A percentile compares a stretch with the other conserved stretches of the same genome.
Evolutionary conservation across 1,140 invertebrate species (phyloP).

Genomic region (Diorhabda elongata): DNA sequence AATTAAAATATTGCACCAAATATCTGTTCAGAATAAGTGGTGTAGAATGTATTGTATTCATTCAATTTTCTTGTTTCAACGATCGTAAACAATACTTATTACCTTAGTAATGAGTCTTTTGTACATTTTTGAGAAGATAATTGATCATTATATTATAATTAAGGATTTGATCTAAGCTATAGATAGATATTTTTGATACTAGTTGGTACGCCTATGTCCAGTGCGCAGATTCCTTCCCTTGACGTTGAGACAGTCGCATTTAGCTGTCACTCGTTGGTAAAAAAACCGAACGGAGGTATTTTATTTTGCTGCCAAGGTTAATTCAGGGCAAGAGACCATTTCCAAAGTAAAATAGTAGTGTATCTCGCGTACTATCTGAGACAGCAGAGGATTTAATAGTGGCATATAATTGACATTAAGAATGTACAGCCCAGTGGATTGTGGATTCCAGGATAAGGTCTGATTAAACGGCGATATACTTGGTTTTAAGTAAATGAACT

Average conservation of each 20-base stretch:
- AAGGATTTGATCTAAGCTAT: no score
- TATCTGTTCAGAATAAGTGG: no score
- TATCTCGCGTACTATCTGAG: constrained; percentile 39
- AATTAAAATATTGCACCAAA: no score
- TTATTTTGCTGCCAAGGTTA: constrained; percentile 45
- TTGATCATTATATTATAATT: no score
- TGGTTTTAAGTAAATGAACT: constrained; percentile 6
- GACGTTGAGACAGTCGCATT: constrained; percentile 40
- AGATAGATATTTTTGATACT: no score
- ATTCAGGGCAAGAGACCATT: constrained; percentile 40
- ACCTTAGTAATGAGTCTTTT: no score
- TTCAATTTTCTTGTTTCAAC: no score
- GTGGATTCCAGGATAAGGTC: constrained; percentile 12
- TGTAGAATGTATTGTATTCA: no score
- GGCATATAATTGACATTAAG: constrained; percentile 34
- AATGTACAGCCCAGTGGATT: constrained; percentile 21
- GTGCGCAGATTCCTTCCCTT: constrained; percentile 20
- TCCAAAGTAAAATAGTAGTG: constrained; percentile 41
- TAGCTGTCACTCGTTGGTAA: constrained; percentile 40
- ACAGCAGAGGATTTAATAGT: constrained; percentile 42
- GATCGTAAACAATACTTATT: no score
- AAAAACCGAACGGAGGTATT: constrained; percentile 34
- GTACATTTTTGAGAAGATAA: no score
- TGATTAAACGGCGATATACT: constrained; percentile 15
- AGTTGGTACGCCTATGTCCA: constrained; percentile 15